phyloP scores from a whole-genome alignment of 1,140 invertebrate species.

The Penaeus japonicus region DNA sequence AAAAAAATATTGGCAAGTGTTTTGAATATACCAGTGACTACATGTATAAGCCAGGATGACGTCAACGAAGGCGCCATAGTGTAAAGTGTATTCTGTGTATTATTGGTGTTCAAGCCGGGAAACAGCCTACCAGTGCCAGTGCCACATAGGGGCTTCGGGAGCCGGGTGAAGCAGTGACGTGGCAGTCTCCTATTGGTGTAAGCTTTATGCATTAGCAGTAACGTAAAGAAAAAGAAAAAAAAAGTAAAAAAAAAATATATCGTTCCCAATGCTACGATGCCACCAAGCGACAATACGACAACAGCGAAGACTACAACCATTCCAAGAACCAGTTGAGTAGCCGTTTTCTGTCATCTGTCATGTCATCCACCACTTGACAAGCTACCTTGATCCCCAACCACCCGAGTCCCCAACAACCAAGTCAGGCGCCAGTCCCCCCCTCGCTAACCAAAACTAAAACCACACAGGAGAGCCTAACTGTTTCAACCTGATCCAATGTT shows the following conservation, averaged over 20 bases:
- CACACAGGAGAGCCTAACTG: constrained; percentile 50
- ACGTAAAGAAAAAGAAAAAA: not conserved
- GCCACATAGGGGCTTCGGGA: constrained; percentile 46
- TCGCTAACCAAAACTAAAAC: constrained; percentile 40
- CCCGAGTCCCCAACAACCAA: not conserved
- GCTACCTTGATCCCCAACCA: not conserved
- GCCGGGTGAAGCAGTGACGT: constrained; percentile 52
- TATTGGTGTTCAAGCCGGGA: constrained; percentile 51
- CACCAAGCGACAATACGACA: constrained; percentile 42
- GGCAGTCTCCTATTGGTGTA: constrained; percentile 49
- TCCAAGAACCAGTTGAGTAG: constrained; percentile 45
- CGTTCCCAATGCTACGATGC: not conserved
- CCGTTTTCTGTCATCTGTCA: not conserved
- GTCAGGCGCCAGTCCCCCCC: constrained; percentile 1
- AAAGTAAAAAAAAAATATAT: no score
- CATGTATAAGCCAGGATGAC: constrained; percentile 41
- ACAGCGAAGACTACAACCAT: constrained; percentile 50
- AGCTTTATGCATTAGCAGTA: constrained; percentile 37
- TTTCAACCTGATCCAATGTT: constrained; percentile 42
- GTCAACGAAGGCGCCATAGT: constrained; percentile 37
- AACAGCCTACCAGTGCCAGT: constrained; percentile 55
- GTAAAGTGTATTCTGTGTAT: constrained; percentile 53
- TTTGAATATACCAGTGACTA: constrained; percentile 48
- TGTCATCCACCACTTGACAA: constrained; percentile 18
- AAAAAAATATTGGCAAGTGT: constrained; percentile 40